Conservation (phyloP, 2,113 vertebrate species). For the Oncorhynchus gorbuscha region DNA sequence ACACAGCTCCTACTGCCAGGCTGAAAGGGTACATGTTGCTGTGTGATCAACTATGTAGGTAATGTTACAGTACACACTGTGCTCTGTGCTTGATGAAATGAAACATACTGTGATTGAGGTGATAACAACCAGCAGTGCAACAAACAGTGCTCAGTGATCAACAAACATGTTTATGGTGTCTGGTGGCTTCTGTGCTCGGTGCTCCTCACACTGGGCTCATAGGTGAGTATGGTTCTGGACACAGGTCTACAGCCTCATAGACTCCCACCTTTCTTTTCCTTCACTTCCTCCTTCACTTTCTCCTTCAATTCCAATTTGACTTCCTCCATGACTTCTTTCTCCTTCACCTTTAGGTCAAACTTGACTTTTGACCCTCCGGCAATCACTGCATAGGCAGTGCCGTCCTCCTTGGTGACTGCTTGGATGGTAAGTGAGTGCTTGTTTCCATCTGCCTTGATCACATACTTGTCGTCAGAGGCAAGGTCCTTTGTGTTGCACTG, state of each 20-base stretch:
- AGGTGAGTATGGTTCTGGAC: constrained; percentile 22
- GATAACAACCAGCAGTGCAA: background rate
- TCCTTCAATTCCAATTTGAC: background rate
- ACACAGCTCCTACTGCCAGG: constrained; percentile 18
- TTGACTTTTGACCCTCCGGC: constrained; percentile 93
- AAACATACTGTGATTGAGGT: constrained; percentile 4
- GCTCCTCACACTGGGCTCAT: constrained; percentile 4
- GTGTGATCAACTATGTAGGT: background rate
- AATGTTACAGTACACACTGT: background rate
- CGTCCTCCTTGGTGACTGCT: constrained; percentile 75
- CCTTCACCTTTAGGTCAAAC: constrained; percentile 91
- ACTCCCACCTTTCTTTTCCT: too few species aligned
- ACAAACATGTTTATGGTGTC: background rate
- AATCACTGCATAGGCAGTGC: constrained; percentile 85
- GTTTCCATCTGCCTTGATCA: constrained; percentile 77
- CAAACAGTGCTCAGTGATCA: constrained; percentile 30
- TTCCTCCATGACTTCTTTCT: constrained; percentile 77
- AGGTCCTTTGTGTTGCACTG: constrained; percentile 84
- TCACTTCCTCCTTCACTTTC: too few species aligned
- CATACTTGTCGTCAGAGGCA: constrained; percentile 73
- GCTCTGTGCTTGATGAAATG: constrained; percentile 5
- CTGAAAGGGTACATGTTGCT: constrained; percentile 14
- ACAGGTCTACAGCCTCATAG: constrained; percentile 40
- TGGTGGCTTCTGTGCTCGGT: constrained; percentile 31
- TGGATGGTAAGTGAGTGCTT: constrained; percentile 84